Evolutionary conservation across 2,797 vertebrate genomes (phyloP), one percentile per base, ranked within the genome.

Genomic region (Lepus oiostolus): DNA sequence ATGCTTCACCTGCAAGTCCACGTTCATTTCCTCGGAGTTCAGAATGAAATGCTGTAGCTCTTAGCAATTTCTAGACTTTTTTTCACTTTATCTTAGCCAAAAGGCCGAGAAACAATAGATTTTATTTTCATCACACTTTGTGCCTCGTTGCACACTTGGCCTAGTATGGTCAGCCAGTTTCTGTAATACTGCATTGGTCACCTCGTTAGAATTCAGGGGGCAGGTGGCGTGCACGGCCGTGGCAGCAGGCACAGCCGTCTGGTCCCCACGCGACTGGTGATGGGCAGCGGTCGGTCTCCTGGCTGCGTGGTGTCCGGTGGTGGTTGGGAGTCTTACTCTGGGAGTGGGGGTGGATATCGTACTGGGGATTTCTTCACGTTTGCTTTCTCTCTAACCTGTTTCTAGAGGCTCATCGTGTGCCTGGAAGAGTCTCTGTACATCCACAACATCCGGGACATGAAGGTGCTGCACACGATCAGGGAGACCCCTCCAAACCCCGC

Each of bases 371-470:
- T 21, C 71, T 81, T 95, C 19, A 93, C 2, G 7, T 28, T 65
- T 74, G 22, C 2, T 24, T 16, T 83, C 67, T 14, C 4, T 92
- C 72, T 87, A 24, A 2, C 47, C 83, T 83, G 11, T 60, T 4
- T 82, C 86, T 97, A 99, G 99, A 99, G 99, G 97, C 98, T 99
- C 97, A 99, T 99, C 54, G 99, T 99, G 85, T 99, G 99, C 98
- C 98, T 99, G 98, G 99, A 99, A 96, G 99, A 99, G 97, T 99
- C 99, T 7, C 99, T 99, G n/a, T 99, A 99, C 94, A 99, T 99
- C 96, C 99, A 99, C 98, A 99, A 99, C 98, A 99, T 99, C 97
- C 98, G 99, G 98, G 99, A 99, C 98, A 99, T 99, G 99, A 99
- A 99, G 98, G 99, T 99, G 71, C 98, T 99, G 97, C 99, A 99